phyloP scores from a whole-genome alignment of 2,113 vertebrate species.

The Sterna hirundo region DNA sequence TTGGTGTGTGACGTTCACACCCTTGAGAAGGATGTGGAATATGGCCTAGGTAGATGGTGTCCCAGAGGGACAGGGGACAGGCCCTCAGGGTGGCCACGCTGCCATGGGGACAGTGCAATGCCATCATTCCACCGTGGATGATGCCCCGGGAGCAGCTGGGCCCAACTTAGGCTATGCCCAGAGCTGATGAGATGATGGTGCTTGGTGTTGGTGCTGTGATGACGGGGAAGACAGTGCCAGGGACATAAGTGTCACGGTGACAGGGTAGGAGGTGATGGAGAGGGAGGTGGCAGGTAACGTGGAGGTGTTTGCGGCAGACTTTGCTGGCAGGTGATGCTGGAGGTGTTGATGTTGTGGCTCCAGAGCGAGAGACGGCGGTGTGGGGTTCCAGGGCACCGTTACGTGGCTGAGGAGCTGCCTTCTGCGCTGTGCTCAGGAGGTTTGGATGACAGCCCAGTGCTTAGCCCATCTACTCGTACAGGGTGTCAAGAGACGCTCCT shows the following conservation, averaged over 20 bases:
- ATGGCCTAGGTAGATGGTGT: not conserved
- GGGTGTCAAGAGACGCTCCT: not conserved
- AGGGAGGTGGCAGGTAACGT: not conserved
- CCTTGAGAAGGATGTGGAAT: not conserved
- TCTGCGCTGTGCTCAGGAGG: fast-evolving
- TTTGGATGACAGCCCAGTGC: fast-evolving
- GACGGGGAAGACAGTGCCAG: not conserved
- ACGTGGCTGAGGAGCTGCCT: not conserved
- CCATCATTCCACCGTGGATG: fast-evolving
- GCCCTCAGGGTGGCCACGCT: fast-evolving
- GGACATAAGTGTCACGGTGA: fast-evolving
- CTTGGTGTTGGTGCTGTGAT: not conserved
- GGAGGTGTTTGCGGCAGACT: not conserved
- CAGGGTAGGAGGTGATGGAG: not conserved
- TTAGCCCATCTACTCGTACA: not conserved
- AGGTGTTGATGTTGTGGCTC: not conserved
- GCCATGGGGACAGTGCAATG: not conserved
- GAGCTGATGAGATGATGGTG: not conserved
- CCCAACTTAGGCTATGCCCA: fast-evolving
- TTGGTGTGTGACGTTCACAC: fast-evolving
- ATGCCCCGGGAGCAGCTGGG: not conserved
- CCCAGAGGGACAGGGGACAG: not conserved
- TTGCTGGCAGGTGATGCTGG: not conserved
- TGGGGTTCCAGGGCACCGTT: not conserved
- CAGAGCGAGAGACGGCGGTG: not conserved